A percentile compares a stretch with the other conserved stretches of the same genome.
Conservation (phyloP, 2,797 vertebrate genomes). For the Thamnophis elegans region DNA sequence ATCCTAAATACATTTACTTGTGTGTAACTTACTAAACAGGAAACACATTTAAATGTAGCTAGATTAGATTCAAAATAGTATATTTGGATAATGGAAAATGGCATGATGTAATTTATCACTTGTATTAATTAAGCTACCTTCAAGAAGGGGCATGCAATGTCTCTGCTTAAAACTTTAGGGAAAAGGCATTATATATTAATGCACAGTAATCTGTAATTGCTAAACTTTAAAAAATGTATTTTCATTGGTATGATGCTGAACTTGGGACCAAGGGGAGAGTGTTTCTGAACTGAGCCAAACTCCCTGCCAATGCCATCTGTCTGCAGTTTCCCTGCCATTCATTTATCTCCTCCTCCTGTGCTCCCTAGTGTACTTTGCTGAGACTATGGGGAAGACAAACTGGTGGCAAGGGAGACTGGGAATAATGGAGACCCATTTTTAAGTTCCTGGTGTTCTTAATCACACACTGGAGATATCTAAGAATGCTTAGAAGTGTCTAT, state of each 20-base stretch:
- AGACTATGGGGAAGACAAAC: background rate
- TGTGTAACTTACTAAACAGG: background rate
- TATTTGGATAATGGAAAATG: background rate
- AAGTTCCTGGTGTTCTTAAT: background rate
- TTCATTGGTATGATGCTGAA: background rate
- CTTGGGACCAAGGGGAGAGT: background rate
- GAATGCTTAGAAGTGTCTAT: background rate
- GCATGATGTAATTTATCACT: background rate
- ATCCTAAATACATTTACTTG: background rate
- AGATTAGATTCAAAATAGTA: background rate
- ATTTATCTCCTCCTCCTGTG: background rate
- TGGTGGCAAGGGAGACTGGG: background rate
- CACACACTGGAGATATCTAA: background rate
- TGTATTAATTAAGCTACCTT: background rate
- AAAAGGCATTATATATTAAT: background rate
- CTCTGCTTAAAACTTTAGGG: background rate
- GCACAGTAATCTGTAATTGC: background rate
- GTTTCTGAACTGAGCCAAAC: background rate
- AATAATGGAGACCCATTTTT: background rate
- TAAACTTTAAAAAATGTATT: background rate
- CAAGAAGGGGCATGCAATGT: background rate
- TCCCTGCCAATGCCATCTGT: background rate
- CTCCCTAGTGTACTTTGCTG: background rate
- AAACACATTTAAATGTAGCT: background rate
- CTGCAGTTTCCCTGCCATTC: background rate